phyloP scores from a whole-genome alignment of 2,888 invertebrate species.

The Thereva unica region DNA sequence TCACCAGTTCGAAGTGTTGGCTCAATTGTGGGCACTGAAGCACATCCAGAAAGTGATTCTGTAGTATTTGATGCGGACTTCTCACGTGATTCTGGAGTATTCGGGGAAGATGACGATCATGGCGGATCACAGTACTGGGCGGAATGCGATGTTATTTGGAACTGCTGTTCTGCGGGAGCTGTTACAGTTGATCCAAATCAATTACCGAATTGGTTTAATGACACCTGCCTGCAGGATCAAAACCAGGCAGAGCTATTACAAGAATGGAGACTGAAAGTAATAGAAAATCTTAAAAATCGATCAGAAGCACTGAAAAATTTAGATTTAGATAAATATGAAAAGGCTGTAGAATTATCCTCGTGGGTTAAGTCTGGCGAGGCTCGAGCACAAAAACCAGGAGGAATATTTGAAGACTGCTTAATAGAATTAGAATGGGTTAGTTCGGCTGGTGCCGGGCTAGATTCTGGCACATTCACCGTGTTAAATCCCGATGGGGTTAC shows the following conservation, averaged over 20 bases:
- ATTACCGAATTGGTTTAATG: conserved; percentile 79
- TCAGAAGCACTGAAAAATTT: conserved; percentile 58
- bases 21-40: conserved; percentile 80
- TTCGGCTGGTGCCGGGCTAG: conserved; percentile 64
- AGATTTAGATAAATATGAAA: conserved; percentile 68
- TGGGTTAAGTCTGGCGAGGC: conserved; percentile 86
- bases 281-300: conserved; percentile 69
- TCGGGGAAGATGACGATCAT: conserved; percentile 75
- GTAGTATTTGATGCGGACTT: conserved; percentile 77
- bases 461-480: conserved; percentile 74
- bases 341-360: conserved; percentile 81
- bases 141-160: conserved; percentile 80
- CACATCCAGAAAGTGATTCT: conserved; percentile 83
- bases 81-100: conserved; percentile 73
- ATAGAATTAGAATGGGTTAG: conserved; percentile 83
- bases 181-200: conserved; percentile 73
- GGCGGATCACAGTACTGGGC: conserved; percentile 72
- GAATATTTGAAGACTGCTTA: conserved; percentile 72
- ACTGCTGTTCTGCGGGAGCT: conserved; percentile 79
- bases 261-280: conserved; percentile 75
- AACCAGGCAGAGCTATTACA: conserved; percentile 69
- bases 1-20: conserved; percentile 87
- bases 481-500: conserved; percentile 77
- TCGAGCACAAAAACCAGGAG: conserved; percentile 64
- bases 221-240: conserved; percentile 58